Evolutionary conservation across 2,113 vertebrate genomes (phyloP), one percentile per base, ranked within the genome.

Genomic region (Morone saxatilis): DNA sequence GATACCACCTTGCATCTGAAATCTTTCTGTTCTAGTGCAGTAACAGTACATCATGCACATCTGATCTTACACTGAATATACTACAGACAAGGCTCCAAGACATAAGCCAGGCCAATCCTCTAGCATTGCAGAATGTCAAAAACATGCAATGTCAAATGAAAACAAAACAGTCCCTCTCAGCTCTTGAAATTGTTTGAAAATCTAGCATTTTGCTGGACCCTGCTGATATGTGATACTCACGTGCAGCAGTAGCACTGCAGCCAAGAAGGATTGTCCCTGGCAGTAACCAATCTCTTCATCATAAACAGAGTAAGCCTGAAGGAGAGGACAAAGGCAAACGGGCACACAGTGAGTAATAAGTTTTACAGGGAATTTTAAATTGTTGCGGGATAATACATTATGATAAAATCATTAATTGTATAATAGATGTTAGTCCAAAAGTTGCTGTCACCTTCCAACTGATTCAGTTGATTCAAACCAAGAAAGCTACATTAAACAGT

Each of bases 231-330:
- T 81, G 17, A 85, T 59, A 98, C 98, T 98, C 91, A 99, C 98
- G 38, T 99, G 98, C 70, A 99, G 94, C 14, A 99, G 96, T 84
- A 99, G 96, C 89, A 99, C 98, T 74, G 98, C 98, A 77, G 98
- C 98, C n/a, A 99, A 96, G 93, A 99, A 99, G 0, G 98, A 99
- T 76, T 99, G 98, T 81, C 98, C 98, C 91, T 99, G 98, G 90
- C 98, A 99, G 90, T 99, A 99, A 53, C 98, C 98, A 59, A 99
- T 99, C 95, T 99, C 98, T 88, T 99, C 96, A 78, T 99, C 98
- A 22, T 99, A 99, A 81, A 99, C 98, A 60, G 98, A 99, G 86
- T 99, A 99, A 31, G 98, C 98, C 98, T 99, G 81, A 14, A 73
- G 70, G 63, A 75, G 38, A 81, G 10, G 17, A 86, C 36, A 69